Evolutionary conservation across 2,888 invertebrate genomes (phyloP).

Genomic region (Arrhopalites spinosus): DNA sequence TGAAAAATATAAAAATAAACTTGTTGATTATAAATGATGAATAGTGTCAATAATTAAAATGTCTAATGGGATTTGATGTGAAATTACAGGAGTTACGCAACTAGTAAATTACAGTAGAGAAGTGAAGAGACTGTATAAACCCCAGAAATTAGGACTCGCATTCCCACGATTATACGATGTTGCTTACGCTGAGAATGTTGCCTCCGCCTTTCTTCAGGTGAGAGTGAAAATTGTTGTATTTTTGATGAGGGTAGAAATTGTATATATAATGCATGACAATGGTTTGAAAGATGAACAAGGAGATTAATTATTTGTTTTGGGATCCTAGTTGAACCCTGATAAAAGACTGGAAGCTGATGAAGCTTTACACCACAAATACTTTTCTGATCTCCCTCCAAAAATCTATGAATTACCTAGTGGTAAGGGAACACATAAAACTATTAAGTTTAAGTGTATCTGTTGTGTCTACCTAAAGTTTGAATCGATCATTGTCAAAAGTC

Average conservation of each 20-base stretch:
- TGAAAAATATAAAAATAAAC: too few species aligned
- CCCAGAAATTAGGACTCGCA: slow-evolving; percentile 78
- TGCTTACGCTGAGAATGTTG: slow-evolving; percentile 84
- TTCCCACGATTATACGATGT: slow-evolving; percentile 90
- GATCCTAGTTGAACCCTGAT: slow-evolving; percentile 77
- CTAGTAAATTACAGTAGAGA: slow-evolving; percentile 84
- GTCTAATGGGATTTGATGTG: slow-evolving; percentile 23
- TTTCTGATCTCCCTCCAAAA: slow-evolving; percentile 85
- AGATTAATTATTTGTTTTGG: slow-evolving; percentile 1
- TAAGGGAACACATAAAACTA: slow-evolving; percentile 61
- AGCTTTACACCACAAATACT: slow-evolving; percentile 88
- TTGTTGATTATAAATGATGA: too few species aligned
- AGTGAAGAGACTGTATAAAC: slow-evolving; percentile 72
- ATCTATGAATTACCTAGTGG: slow-evolving; percentile 91
- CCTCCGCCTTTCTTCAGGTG: slow-evolving; percentile 75
- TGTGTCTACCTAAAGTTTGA: neutral
- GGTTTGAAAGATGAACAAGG: too few species aligned
- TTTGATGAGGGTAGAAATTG: neutral
- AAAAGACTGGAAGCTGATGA: slow-evolving; percentile 83
- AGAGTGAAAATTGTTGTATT: neutral
- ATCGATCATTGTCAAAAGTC: slow-evolving; percentile 45
- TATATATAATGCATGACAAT: neutral
- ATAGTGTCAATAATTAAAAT: slow-evolving; percentile 4
- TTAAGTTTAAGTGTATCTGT: slow-evolving; percentile 26
- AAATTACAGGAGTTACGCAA: slow-evolving; percentile 75